Conservation (phyloP, 2,797 vertebrate species). For the Kryptolebias ocellatus region DNA sequence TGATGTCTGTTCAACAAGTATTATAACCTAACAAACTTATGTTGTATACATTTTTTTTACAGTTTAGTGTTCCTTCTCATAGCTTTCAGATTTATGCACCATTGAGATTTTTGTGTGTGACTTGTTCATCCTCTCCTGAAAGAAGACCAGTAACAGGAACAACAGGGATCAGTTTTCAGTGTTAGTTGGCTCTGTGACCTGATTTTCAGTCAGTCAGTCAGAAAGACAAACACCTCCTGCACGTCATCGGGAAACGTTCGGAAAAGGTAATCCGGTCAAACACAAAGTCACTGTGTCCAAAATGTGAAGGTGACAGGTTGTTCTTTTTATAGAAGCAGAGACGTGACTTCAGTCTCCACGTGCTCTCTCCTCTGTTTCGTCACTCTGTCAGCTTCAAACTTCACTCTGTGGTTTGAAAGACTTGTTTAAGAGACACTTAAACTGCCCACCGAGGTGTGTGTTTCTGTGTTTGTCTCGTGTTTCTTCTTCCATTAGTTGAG, state of each 20-base stretch:
- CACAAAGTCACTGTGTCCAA: slow-evolving; percentile 18
- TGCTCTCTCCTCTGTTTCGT: slow-evolving; percentile 7
- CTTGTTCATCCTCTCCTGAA: too few species aligned
- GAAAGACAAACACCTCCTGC: slow-evolving; percentile 4
- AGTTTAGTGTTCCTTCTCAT: too few species aligned
- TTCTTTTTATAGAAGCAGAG: slow-evolving; percentile 18
- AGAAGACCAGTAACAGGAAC: too few species aligned
- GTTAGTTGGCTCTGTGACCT: slow-evolving; percentile 1
- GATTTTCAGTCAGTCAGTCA: slow-evolving; percentile 13
- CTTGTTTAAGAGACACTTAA: slow-evolving; percentile 13
- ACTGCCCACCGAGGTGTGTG: slow-evolving; percentile 38
- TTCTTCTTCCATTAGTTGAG: slow-evolving; percentile 73
- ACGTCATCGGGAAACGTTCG: slow-evolving; percentile 31
- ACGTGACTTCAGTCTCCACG: slow-evolving; percentile 1
- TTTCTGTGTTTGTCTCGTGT: slow-evolving; percentile 58
- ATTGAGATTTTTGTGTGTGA: too few species aligned
- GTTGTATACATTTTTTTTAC: too few species aligned
- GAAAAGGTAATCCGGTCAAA: slow-evolving; percentile 31
- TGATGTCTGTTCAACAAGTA: too few species aligned
- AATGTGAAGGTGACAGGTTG: slow-evolving; percentile 9
- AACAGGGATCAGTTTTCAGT: background rate
- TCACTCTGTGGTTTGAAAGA: slow-evolving; percentile 4
- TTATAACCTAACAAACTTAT: too few species aligned
- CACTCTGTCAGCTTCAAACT: slow-evolving; percentile 12
- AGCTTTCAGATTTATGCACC: too few species aligned